Conservation (phyloP, 2,888 invertebrate genomes). For the Chaetogeoica ovagalla region DNA sequence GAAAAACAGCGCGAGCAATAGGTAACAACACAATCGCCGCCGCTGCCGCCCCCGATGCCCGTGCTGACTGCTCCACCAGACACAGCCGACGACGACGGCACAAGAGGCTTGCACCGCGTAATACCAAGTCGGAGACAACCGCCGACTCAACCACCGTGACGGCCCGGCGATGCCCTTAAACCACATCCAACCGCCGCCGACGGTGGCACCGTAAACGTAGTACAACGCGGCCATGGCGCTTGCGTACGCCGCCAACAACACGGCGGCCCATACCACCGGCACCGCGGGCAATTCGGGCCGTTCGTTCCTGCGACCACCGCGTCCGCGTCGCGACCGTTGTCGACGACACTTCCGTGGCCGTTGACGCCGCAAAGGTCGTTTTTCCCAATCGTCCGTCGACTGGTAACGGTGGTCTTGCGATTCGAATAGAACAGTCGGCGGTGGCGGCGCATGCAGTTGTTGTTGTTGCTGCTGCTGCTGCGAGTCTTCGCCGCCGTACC, state of each 20-base stretch:
- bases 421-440: slow-evolving; percentile 16
- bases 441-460: neutral
- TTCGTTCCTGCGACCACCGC: neutral
- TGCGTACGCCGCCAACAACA: slow-evolving; percentile 4
- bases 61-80: neutral
- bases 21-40: slow-evolving; percentile 16
- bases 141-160: neutral
- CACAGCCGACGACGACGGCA: neutral
- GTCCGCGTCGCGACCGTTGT: neutral
- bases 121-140: slow-evolving; percentile 17
- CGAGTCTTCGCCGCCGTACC: slow-evolving; percentile 28
- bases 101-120: neutral
- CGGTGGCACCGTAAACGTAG: neutral
- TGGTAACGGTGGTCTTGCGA: slow-evolving; percentile 3
- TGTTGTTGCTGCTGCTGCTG: slow-evolving; percentile 5
- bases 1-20: slow-evolving; percentile 9
- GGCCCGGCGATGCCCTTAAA: neutral
- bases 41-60: too few species aligned
- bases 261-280: slow-evolving; percentile 11
- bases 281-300: neutral
- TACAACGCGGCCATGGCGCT: slow-evolving; percentile 14
- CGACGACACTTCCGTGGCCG: neutral
- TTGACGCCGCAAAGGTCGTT: slow-evolving; percentile 23
- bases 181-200: slow-evolving; percentile 39
- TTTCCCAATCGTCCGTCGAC: slow-evolving; percentile 39